A percentile compares a stretch with the other conserved stretches of the same genome.
phyloP scores from a whole-genome alignment of 2,888 invertebrate genomes.

The Plutella xylostella region DNA sequence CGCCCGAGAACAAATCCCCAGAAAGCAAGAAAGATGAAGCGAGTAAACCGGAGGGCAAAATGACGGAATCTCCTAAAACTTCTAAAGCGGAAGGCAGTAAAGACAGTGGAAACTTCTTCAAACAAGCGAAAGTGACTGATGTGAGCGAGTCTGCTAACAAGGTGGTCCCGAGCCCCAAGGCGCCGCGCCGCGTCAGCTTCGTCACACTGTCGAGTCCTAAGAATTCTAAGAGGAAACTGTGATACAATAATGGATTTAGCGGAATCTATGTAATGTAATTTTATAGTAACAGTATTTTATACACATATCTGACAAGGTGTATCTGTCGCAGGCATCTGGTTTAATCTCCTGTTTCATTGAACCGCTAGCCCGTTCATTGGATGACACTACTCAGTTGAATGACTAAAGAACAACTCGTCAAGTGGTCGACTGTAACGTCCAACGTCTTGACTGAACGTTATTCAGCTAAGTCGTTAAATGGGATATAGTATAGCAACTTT shows the following conservation, averaged over 20 bases:
- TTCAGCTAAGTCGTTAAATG: too few species aligned
- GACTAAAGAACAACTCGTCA: too few species aligned
- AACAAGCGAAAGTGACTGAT: conserved; percentile 49
- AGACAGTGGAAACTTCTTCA: conserved; percentile 27
- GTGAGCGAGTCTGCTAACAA: conserved; percentile 29
- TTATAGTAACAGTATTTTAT: too few species aligned
- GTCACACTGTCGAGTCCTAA: conserved; percentile 85
- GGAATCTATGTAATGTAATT: not conserved
- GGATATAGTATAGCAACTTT: too few species aligned
- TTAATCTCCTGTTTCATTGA: too few species aligned
- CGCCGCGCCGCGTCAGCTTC: conserved; percentile 77
- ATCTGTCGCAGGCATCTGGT: too few species aligned
- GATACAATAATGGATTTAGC: not conserved
- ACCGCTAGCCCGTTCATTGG: too few species aligned
- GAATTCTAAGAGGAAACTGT: conserved; percentile 67
- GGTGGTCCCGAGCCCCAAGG: conserved; percentile 53
- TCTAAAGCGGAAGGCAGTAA: conserved; percentile 6
- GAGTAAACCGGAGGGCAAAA: not conserved
- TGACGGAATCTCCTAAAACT: conserved; percentile 5
- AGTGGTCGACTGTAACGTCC: too few species aligned
- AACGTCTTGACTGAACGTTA: too few species aligned
- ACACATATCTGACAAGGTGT: too few species aligned
- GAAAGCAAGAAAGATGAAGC: conserved; percentile 1
- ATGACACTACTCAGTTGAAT: too few species aligned
- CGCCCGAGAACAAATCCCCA: conserved; percentile 13